Evolutionary conservation across 2,888 invertebrate genomes (phyloP), one percentile per base, ranked within the genome.

Genomic region (Drosophila neoperkinsi): DNA sequence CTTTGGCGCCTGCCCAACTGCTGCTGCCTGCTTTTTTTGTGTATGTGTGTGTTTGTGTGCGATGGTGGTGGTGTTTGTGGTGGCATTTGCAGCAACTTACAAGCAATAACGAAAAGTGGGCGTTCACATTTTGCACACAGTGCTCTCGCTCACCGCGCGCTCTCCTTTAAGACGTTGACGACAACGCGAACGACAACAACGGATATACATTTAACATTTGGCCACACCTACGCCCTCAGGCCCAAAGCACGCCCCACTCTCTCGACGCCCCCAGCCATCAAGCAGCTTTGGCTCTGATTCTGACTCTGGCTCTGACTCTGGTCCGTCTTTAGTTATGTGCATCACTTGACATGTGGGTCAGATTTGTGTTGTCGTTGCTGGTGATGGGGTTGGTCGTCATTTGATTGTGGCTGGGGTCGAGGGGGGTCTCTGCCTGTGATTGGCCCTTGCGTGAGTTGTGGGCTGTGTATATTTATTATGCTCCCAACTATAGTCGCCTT

Each of bases 41-140:
- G 61, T 65, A 21, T 59, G 61, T 46, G 43, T 61, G 21, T 52
- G 50, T 53, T n/a, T 55, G 11, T 38, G 25, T 34, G 52, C 49
- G 25, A 16, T 46, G 43, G 18, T 60, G 68, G 64, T 67, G 56
- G 59, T 64, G 30, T 31, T 51, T 72, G 61, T 74, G 76, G 76
- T 73, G 74, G 69, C 68, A 58, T 72, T 75, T 65, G 71, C 49
- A 66, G 67, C 68, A 77, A 49, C 74, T 81, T 77, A 71, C 81
- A 81, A 77, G 75, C 79, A 78, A 66, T 76, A 77, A 76, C 81
- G 74, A 72, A 81, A 87, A 83, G 84, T 73, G 91, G 91, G 90
- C 91, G 90, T 91, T 79, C 60, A 84, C 83, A 60, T 74, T 86
- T 83, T 33, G 50, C 73, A 75, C 66, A 69, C 75, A 61, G 69